Percentiles rank a stretch among this genome's conserved stretches.
phyloP scores from a whole-genome alignment of 1,140 invertebrate genomes.

The Heliconius congener region DNA sequence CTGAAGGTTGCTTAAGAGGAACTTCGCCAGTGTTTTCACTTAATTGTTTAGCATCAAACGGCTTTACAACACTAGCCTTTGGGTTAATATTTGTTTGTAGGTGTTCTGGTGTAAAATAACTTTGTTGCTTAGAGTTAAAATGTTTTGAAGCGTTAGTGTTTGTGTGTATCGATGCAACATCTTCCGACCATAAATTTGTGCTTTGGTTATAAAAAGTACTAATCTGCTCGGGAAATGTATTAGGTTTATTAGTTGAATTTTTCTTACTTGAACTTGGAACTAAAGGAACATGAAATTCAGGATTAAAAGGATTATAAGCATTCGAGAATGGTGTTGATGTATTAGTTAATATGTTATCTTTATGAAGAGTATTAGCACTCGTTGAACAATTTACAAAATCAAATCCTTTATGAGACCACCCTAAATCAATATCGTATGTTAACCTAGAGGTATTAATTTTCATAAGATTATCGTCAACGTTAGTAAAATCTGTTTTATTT shows the following conservation, averaged over 20 bases:
- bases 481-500: conserved; percentile 68
- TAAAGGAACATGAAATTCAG: conserved; percentile 74
- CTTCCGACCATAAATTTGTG: conserved; percentile 71
- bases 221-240: conserved; percentile 63
- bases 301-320: conserved; percentile 76
- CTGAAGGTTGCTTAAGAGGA: conserved; percentile 46
- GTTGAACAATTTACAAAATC: conserved; percentile 74
- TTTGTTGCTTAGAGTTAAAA: conserved; percentile 59
- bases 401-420: conserved; percentile 76
- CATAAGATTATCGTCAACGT: conserved; percentile 74
- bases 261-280: conserved; percentile 66
- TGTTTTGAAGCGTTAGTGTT: conserved; percentile 60
- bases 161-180: conserved; percentile 63
- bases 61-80: conserved; percentile 52
- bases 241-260: conserved; percentile 54
- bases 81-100: conserved; percentile 48
- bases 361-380: conserved; percentile 60
- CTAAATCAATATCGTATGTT: conserved; percentile 76
- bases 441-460: conserved; percentile 73
- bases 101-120: conserved; percentile 58
- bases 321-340: conserved; percentile 60
- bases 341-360: conserved; percentile 68
- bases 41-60: conserved; percentile 58
- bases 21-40: conserved; percentile 42
- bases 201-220: conserved; percentile 72